Evolutionary conservation across 2,888 invertebrate species (phyloP), one percentile per base, ranked within the genome.

Genomic region (Agrilus biguttatus): DNA sequence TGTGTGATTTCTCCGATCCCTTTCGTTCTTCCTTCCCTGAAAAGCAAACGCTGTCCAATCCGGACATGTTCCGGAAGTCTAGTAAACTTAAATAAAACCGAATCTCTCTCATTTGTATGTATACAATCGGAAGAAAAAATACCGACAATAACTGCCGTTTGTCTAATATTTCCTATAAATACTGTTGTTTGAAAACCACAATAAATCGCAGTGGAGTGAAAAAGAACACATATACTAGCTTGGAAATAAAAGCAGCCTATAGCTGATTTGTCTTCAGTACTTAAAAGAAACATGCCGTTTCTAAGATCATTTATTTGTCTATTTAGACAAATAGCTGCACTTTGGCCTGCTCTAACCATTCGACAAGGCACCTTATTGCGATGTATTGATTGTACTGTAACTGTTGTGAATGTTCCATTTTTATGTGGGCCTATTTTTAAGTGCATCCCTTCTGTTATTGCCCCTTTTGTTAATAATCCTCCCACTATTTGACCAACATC

Each of bases 81-180:
- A 44, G 86, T 77, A 65, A 96, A 93, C 45, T 86, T 77, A 68
- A 96, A 93, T 56, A 88, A 68, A 0, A 92, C 91, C 0, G 85
- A 81, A 0, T 89, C 91, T 6, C 77, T 77, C 55, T 90, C 86
- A 52, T 93, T 91, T 0, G 89, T 89, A 33, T 84, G 76, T 45
- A 83, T 71, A 41, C 78, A 75, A 55, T 74, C 67, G 0, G 74
- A 67, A 0, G 78, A 75, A 60, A 78, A 71, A 47, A 81, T 80
- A 14, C 79, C 88, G 54, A 84, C 78, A 39, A 96, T 83, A 8
- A 86, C 80, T n/a, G 90, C 95, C 0, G 95, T 95, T 67, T 96
- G 96, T 1, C 95, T 71, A 7, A 98, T 88, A 55, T 91, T 95
- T 0, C 93, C 96, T 41, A 96, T 88, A 63, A 96, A 93, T 0